Evolutionary conservation across 2,113 vertebrate genomes (phyloP).

Genomic region (Edolisoma coerulescens): DNA sequence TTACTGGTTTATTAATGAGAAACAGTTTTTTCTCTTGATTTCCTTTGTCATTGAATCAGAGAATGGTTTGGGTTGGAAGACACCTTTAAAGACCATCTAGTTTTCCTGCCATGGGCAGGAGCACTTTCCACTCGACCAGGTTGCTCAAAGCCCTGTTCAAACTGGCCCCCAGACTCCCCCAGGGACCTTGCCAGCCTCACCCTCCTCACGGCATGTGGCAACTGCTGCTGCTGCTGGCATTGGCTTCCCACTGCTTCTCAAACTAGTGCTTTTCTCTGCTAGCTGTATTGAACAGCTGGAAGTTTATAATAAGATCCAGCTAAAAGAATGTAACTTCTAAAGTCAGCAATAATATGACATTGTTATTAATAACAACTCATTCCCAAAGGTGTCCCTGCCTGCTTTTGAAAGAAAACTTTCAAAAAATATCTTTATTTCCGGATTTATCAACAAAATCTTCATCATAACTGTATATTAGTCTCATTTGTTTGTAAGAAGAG

Average conservation of each 20-base stretch:
- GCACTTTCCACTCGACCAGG: not conserved
- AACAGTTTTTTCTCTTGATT: not conserved
- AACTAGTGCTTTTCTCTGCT: not conserved
- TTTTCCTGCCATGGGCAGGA: not conserved
- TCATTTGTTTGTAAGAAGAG: not conserved
- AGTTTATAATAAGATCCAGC: not conserved
- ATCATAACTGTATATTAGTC: not conserved
- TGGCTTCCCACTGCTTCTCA: not conserved
- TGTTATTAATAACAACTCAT: not conserved
- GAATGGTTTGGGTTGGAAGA: not conserved
- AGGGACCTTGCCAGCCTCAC: not conserved
- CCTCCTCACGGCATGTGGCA: fast-evolving
- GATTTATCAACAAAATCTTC: not conserved
- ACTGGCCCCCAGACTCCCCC: fast-evolving
- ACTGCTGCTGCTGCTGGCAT: not conserved
- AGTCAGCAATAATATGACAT: not conserved
- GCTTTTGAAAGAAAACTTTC: not conserved
- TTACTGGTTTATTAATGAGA: not conserved
- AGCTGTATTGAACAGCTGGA: not conserved
- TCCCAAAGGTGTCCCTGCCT: not conserved
- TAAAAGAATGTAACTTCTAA: not conserved
- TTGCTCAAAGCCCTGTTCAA: not conserved
- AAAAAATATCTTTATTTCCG: not conserved
- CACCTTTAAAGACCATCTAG: not conserved
- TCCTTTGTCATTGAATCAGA: not conserved